phyloP scores from a whole-genome alignment of 2,113 vertebrate species.

The Camelus bactrianus region DNA sequence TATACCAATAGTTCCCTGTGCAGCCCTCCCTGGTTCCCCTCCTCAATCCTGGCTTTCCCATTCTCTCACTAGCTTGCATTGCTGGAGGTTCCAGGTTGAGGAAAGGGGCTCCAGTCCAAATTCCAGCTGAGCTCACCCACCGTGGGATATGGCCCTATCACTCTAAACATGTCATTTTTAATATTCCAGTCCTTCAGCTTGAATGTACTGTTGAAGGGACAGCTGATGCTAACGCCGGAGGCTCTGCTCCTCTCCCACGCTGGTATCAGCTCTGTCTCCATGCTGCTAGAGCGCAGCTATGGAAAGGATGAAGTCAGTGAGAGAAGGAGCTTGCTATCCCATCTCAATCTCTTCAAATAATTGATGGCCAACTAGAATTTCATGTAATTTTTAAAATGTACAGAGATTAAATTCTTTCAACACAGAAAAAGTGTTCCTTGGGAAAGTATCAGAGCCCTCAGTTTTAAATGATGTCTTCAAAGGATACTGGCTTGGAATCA shows the following conservation, averaged over 20 bases:
- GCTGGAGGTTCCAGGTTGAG: background rate
- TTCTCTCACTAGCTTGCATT: background rate
- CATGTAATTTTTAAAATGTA: background rate
- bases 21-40: background rate
- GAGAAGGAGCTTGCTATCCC: background rate
- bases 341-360: background rate
- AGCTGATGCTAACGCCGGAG: background rate
- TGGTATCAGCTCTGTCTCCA: background rate
- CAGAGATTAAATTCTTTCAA: background rate
- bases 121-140: background rate
- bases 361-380: background rate
- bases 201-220: background rate
- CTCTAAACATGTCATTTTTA: background rate
- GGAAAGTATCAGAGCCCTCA: background rate
- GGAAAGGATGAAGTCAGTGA: background rate
- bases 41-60: background rate
- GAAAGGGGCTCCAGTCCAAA: background rate
- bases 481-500: background rate
- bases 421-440: background rate
- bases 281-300: accelerated
- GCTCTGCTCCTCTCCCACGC: background rate
- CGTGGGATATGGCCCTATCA: background rate
- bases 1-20: background rate
- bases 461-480: background rate
- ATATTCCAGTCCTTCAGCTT: background rate